phyloP scores from a whole-genome alignment of 1,140 invertebrate genomes.

The Andricus grossulariae region DNA sequence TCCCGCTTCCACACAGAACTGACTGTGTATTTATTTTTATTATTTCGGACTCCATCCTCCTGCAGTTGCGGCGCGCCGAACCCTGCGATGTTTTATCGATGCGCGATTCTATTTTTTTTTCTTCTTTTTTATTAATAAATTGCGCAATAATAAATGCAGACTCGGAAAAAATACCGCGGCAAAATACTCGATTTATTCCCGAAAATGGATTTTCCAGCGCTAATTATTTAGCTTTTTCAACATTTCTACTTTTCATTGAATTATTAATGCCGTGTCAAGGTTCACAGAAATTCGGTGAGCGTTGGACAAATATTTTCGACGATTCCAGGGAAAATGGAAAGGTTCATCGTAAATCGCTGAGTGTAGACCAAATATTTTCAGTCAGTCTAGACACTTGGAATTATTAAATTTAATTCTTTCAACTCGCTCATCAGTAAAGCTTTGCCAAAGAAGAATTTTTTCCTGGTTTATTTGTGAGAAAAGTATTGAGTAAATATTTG shows the following conservation, averaged over 20 bases:
- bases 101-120: conserved; percentile 32
- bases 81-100: conserved; percentile 26
- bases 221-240: neutral
- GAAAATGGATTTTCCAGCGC: neutral
- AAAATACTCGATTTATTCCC: neutral
- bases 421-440: no score
- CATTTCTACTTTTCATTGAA: neutral
- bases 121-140: conserved; percentile 37
- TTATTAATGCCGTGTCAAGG: neutral
- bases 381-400: no score
- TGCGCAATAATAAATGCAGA: conserved; percentile 32
- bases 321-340: no score
- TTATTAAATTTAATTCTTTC: no score
- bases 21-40: conserved; percentile 69
- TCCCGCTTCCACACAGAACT: conserved; percentile 39
- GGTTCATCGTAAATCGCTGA: no score
- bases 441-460: no score
- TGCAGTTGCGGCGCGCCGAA: conserved; percentile 25
- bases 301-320: no score
- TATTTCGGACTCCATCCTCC: conserved; percentile 60
- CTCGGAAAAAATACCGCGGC: neutral
- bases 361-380: no score
- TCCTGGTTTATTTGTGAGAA: no score
- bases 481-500: no score
- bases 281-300: no score